phyloP scores from a whole-genome alignment of 1,140 invertebrate species.

The Heliconius congener region DNA sequence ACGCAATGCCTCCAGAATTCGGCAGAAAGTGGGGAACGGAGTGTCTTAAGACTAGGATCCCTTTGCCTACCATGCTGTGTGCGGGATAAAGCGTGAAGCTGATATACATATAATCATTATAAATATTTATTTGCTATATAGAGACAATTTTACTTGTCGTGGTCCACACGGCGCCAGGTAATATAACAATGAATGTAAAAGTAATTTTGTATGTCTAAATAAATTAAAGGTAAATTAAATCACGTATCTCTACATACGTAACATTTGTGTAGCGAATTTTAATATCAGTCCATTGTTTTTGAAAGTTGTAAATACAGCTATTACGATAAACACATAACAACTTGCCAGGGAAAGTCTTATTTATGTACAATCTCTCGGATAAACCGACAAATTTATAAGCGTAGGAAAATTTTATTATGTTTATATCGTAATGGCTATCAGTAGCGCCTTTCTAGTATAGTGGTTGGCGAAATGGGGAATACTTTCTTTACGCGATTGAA shows the following conservation, averaged over 20 bases:
- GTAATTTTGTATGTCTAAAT: background rate
- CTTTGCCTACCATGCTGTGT: too few relatives aligned
- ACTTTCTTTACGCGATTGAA: background rate
- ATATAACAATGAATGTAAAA: background rate
- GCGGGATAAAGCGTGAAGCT: too few relatives aligned
- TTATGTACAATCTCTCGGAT: background rate
- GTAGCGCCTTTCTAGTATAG: background rate
- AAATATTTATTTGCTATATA: too few relatives aligned
- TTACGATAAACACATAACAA: slow-evolving; percentile 6
- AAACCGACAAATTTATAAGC: background rate
- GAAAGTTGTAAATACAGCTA: background rate
- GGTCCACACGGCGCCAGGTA: background rate
- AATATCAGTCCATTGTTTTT: background rate
- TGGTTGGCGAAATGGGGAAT: background rate
- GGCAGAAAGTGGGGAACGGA: too few relatives aligned
- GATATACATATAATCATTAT: too few relatives aligned
- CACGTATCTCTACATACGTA: background rate
- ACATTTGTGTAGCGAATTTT: background rate
- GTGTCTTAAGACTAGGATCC: too few relatives aligned
- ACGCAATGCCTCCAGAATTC: too few relatives aligned
- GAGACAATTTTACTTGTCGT: too few relatives aligned
- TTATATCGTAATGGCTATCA: background rate
- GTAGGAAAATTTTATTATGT: background rate
- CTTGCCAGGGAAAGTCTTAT: background rate
- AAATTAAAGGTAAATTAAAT: background rate